phyloP scores from a whole-genome alignment of 1,140 invertebrate species.

The Metopolophium dirhodum region DNA sequence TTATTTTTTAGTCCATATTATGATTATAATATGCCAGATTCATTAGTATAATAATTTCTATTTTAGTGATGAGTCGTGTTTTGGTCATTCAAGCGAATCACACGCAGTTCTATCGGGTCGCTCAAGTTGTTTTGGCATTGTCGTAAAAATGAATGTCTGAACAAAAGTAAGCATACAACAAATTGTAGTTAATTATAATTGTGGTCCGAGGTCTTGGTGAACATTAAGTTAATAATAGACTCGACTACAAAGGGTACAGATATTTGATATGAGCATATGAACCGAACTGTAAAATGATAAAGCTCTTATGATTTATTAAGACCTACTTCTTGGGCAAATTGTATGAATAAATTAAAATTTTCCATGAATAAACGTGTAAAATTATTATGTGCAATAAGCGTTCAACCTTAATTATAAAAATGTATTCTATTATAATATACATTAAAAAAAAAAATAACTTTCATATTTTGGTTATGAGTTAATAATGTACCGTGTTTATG shows the following conservation, averaged over 20 bases:
- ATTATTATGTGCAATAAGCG: neutral
- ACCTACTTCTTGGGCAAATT: neutral
- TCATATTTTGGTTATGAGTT: neutral
- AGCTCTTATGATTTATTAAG: neutral
- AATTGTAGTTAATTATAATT: neutral
- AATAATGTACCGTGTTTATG: neutral
- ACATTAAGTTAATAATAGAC: slow-evolving; percentile 7
- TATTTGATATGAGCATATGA: neutral
- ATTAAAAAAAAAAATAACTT: neutral
- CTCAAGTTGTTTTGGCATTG: neutral
- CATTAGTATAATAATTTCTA: neutral
- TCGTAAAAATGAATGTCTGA: neutral
- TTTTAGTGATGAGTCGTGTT: neutral
- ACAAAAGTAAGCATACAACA: neutral
- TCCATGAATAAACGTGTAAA: neutral
- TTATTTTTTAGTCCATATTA: neutral
- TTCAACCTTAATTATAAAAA: neutral
- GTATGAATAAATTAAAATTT: neutral
- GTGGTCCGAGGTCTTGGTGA: neutral
- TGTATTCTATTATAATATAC: too few species aligned
- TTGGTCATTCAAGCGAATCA: neutral
- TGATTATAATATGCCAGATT: neutral
- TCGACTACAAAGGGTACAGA: neutral
- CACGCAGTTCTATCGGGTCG: neutral
- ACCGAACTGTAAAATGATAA: neutral